Evolutionary conservation across 2,888 invertebrate genomes (phyloP).

Genomic region (Oconnorella tubifera): DNA sequence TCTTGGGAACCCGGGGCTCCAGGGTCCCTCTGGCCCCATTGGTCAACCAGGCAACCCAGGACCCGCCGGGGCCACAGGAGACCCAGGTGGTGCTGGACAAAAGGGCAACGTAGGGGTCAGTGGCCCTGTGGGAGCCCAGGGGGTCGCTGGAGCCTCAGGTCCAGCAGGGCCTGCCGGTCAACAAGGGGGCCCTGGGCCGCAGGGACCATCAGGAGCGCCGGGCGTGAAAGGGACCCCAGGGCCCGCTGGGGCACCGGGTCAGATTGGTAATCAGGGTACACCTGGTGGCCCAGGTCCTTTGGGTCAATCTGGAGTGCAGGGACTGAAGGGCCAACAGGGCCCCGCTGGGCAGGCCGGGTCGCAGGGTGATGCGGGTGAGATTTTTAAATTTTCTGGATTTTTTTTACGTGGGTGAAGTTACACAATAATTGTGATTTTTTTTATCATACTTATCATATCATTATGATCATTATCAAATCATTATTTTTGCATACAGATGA

Average conservation of each 20-base stretch:
- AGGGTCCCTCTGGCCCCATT: slow-evolving; percentile 11
- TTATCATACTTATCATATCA: too few relatives aligned
- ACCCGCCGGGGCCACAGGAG: slow-evolving; percentile 11
- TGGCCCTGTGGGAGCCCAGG: not conserved
- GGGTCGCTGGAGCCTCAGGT: slow-evolving; percentile 19
- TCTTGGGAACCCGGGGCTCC: slow-evolving; percentile 4
- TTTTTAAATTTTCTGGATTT: too few relatives aligned
- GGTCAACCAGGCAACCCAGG: slow-evolving; percentile 23
- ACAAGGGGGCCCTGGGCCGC: slow-evolving; percentile 15
- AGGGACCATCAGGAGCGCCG: slow-evolving; percentile 14
- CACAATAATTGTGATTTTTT: too few relatives aligned
- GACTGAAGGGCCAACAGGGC: slow-evolving; percentile 20
- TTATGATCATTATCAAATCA: too few relatives aligned
- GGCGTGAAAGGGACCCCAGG: slow-evolving; percentile 18
- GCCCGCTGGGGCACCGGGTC: slow-evolving; percentile 21
- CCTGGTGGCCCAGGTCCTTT: slow-evolving; percentile 6
- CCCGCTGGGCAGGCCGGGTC: slow-evolving; percentile 14
- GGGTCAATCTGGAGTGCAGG: slow-evolving; percentile 17
- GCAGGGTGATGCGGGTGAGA: too few relatives aligned
- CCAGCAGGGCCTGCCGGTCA: slow-evolving; percentile 12
- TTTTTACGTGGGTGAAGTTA: too few relatives aligned
- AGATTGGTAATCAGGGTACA: not conserved
- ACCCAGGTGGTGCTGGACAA: not conserved
- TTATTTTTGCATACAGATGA: too few relatives aligned
- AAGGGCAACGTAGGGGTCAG: not conserved